These are phyloP conservation scores for Paragorgia papillata DNA, from an alignment of 92 coral and sea anemone species.

Conservation along the genomic window DNA sequence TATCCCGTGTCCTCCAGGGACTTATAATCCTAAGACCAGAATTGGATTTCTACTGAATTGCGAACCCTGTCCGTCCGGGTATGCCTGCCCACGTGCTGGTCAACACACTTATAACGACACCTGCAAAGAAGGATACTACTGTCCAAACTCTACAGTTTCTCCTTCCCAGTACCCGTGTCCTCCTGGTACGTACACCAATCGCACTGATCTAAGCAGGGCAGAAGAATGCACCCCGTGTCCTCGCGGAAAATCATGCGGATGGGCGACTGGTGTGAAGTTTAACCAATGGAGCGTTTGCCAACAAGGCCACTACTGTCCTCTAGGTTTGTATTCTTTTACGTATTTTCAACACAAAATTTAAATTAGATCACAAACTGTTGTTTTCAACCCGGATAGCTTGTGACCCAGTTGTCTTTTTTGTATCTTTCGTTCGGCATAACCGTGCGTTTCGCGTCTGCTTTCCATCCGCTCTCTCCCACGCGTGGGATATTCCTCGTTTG, in stretches of 20 bases:
- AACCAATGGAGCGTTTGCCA: slow-evolving; percentile 87
- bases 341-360: too few species aligned
- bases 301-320: slow-evolving; percentile 91
- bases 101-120: slow-evolving; percentile 79
- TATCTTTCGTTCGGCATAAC: too few species aligned
- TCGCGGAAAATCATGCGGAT: slow-evolving; percentile 82
- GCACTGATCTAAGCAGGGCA: slow-evolving; percentile 82
- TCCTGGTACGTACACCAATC: slow-evolving; percentile 92
- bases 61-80: slow-evolving; percentile 91
- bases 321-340: slow-evolving; percentile 62
- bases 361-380: too few species aligned
- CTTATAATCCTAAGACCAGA: slow-evolving; percentile 83
- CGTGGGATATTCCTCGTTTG: too few species aligned
- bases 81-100: slow-evolving; percentile 88
- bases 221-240: slow-evolving; percentile 92
- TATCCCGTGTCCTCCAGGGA: slow-evolving; percentile 92
- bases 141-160: slow-evolving; percentile 93
- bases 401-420: too few species aligned
- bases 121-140: slow-evolving; percentile 95
- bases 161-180: slow-evolving; percentile 96
- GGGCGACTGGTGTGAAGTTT: slow-evolving; percentile 89
- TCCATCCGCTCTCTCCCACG: too few species aligned
- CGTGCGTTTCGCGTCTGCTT: too few species aligned
- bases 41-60: slow-evolving; percentile 87
- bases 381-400: too few species aligned